phyloP scores from a whole-genome alignment of 2,888 invertebrate genomes.

The Elysia crispata region DNA sequence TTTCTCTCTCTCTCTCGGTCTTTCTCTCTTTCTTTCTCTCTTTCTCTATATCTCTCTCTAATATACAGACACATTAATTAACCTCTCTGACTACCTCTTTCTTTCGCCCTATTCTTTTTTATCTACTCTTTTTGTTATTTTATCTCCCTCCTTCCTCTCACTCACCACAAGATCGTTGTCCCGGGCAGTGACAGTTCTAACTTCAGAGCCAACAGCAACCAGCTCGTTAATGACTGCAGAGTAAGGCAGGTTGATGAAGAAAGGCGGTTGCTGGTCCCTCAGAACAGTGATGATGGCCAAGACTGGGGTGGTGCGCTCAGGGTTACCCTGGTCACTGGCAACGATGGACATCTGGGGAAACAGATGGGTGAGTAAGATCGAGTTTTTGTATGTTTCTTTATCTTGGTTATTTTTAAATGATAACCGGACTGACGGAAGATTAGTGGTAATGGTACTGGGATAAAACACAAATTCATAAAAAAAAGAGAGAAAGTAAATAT shows the following conservation, averaged over 20 bases:
- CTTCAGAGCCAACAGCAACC: slow-evolving; percentile 49
- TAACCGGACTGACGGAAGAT: no score
- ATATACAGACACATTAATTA: not conserved
- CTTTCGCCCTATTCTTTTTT: not conserved
- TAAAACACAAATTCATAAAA: no score
- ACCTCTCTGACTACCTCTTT: not conserved
- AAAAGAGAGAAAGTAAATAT: no score
- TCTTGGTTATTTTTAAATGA: no score
- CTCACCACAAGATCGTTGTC: slow-evolving; percentile 64
- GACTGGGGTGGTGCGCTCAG: slow-evolving; percentile 55
- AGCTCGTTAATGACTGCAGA: slow-evolving; percentile 55
- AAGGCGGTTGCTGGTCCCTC: slow-evolving; percentile 63
- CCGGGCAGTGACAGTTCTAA: slow-evolving; percentile 57
- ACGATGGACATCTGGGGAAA: slow-evolving; percentile 58
- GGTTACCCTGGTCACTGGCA: slow-evolving; percentile 69
- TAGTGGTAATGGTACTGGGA: no score
- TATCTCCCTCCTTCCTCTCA: not conserved
- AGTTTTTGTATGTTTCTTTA: no score
- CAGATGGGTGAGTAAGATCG: no score
- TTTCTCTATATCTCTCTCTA: not conserved
- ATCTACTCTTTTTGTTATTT: not conserved
- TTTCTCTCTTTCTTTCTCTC: not conserved
- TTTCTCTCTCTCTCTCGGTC: no score
- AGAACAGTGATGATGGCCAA: slow-evolving; percentile 62
- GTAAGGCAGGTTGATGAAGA: slow-evolving; percentile 59